Evolutionary conservation across 1,140 invertebrate species (phyloP), one percentile per base, ranked within the genome.

Genomic region (Zaprionus vittiger): DNA sequence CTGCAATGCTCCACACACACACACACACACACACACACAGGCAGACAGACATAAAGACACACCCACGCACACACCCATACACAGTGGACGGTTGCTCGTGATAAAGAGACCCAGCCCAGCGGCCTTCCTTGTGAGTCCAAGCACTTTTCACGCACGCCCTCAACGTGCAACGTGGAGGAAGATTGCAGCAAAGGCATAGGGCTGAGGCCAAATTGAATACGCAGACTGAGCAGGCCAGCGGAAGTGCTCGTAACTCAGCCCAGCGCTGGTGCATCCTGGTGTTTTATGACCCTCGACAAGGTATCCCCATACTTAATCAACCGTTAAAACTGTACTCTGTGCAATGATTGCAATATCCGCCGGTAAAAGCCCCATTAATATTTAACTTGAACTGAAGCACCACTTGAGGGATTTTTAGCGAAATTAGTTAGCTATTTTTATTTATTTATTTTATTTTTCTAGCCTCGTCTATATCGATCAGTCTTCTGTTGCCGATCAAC

Each of bases 81-180:
- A 60, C 34, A 38, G 11, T 59, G n/a, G 37, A 26, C 31, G 31
- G 15, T 15, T 28, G 22, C 24, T 71, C 66, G 75, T 75, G 75
- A 47, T 47, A 81, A 75, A 81, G 82, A 73, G 79, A 41, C 47
- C 61, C 61, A 75, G 80, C 86, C 86, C 80, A 59, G 80, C 75
- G 82, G 86, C 81, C 76, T 83, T 91, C 83, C 83, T 83, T 91
- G 78, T 91, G 87, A 71, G 59, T 77, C 75, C 61, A 75, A 49
- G 49, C 37, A 81, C 69, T 78, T 78, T 84, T 91, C 77, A 91
- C 83, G 86, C 86, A 91, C 86, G 82, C 83, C 86, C 72, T 77
- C 83, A 79, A 62, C 77, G 37, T 24, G 26, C 31, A 34, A 11
- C 31, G 49, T 34, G n/a, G 31, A 38, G 61, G 73, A 65, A 34